Evolutionary conservation across 2,113 vertebrate species (phyloP).

Genomic region (Sander lucioperca): DNA sequence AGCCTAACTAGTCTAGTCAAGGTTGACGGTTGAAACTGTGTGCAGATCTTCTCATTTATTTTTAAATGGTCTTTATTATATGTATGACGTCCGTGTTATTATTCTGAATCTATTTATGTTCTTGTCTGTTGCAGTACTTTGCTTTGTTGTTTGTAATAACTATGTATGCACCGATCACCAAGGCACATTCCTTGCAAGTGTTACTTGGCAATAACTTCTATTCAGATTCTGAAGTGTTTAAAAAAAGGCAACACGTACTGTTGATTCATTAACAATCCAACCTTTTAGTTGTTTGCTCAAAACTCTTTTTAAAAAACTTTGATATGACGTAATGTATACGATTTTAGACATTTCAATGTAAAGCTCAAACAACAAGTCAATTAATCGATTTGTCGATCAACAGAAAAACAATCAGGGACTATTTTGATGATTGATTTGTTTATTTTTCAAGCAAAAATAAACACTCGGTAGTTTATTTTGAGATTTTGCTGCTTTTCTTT

Average conservation of each 20-base stretch:
- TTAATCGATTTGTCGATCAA: background rate
- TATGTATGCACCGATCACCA: no score
- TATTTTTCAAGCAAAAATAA: background rate
- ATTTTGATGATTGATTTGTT: background rate
- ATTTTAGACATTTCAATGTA: background rate
- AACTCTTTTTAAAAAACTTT: background rate
- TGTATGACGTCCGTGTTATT: background rate
- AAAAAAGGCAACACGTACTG: background rate
- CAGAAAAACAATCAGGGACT: background rate
- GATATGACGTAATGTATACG: background rate
- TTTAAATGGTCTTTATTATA: background rate
- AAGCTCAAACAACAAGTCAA: background rate
- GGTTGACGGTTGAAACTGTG: constrained; percentile 1
- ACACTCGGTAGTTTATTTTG: background rate
- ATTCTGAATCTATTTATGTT: no score
- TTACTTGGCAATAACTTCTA: no score
- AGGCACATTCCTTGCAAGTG: no score
- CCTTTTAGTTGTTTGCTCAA: background rate
- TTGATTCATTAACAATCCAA: background rate
- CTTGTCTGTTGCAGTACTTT: no score
- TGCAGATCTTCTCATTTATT: background rate
- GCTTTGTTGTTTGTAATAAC: no score
- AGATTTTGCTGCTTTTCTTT: background rate
- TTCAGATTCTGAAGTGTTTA: background rate
- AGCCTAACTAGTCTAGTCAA: background rate